phyloP scores from a whole-genome alignment of 2,797 vertebrate genomes.

The Chelon labrosus region DNA sequence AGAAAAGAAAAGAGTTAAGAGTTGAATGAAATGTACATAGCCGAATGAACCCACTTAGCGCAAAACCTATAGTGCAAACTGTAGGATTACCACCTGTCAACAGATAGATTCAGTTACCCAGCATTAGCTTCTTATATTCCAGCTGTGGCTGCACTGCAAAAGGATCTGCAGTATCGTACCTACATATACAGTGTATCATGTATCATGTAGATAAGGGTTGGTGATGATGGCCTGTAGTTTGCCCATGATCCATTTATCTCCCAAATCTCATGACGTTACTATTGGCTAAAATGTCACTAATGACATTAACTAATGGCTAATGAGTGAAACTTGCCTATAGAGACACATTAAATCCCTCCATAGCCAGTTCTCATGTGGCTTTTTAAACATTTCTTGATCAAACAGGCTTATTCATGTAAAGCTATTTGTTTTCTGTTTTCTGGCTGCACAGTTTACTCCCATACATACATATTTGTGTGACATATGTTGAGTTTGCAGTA shows the following conservation, averaged over 20 bases:
- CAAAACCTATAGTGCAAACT: constrained; percentile 9
- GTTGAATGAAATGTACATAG: neutral
- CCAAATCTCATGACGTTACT: neutral
- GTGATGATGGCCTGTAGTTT: neutral
- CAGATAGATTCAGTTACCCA: constrained; percentile 36
- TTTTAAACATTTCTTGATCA: neutral
- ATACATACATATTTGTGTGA: neutral
- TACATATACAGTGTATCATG: neutral
- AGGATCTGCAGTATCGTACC: constrained; percentile 18
- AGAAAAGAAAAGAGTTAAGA: neutral
- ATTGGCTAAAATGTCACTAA: neutral
- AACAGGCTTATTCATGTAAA: neutral
- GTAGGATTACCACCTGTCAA: constrained; percentile 35
- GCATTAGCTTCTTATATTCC: constrained; percentile 2
- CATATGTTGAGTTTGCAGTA: neutral
- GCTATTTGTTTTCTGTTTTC: neutral
- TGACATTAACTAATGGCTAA: neutral
- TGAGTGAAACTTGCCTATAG: neutral
- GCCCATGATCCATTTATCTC: neutral
- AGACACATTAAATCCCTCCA: neutral
- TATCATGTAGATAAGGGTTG: neutral
- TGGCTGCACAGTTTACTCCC: neutral
- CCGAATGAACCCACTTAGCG: neutral
- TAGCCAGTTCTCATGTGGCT: constrained; percentile 2
- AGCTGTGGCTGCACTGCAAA: constrained; percentile 5